Percentiles rank a stretch among this genome's conserved stretches.
Conservation (phyloP, 1,140 invertebrate species). For the Aethina tumida region DNA sequence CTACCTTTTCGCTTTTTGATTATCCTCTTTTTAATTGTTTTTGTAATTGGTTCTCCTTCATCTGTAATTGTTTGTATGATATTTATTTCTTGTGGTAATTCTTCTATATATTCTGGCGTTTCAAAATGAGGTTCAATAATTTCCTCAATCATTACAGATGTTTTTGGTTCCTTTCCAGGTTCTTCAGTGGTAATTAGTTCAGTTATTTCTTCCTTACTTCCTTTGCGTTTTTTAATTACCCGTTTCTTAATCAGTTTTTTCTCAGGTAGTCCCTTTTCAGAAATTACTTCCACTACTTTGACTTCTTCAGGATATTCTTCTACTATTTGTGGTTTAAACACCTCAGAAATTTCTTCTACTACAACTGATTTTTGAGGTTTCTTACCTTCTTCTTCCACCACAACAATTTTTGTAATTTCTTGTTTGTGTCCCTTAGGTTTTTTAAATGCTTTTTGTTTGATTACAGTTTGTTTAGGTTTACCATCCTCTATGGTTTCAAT, state of each 20-base stretch:
- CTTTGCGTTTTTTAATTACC: conserved; percentile 28
- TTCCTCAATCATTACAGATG: conserved; percentile 36
- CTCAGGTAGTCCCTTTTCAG: conserved; percentile 25
- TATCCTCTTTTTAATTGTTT: conserved; percentile 19
- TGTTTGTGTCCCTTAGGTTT: conserved; percentile 34
- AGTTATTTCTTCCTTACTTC: conserved; percentile 25
- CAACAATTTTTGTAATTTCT: conserved; percentile 40
- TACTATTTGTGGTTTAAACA: conserved; percentile 17
- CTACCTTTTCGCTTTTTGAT: conserved; percentile 24
- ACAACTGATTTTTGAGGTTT: conserved; percentile 36
- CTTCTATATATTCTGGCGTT: conserved; percentile 18
- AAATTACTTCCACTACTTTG: conserved; percentile 28
- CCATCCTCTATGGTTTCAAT: conserved; percentile 25
- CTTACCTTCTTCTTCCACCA: conserved; percentile 40
- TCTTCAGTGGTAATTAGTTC: conserved; percentile 32
- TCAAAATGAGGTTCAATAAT: too few species aligned
- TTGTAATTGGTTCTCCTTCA: conserved; percentile 25
- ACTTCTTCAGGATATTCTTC: conserved; percentile 38
- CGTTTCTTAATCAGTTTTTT: conserved; percentile 32
- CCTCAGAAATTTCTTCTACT: conserved; percentile 21
- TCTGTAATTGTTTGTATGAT: conserved; percentile 21
- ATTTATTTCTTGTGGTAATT: conserved; percentile 27
- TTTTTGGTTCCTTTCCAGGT: conserved; percentile 28
- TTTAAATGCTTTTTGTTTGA: conserved; percentile 33
- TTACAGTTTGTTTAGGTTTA: conserved; percentile 30